Conservation (phyloP, 2,888 invertebrate genomes). For the Agonopterix alstromeriana region DNA sequence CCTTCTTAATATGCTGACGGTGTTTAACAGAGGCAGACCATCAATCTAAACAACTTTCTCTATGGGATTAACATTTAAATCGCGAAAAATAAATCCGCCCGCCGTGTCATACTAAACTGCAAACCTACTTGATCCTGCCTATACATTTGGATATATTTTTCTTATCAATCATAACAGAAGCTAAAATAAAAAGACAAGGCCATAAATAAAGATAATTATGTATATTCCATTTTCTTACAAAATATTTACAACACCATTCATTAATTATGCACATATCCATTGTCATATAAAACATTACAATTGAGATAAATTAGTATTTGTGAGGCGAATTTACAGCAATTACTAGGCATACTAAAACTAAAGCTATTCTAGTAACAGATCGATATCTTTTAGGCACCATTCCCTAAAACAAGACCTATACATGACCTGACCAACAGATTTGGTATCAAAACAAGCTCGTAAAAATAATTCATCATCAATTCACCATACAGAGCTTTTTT, state of each 20-base stretch:
- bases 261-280: conserved; percentile 64
- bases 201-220: conserved; percentile 63
- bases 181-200: background rate
- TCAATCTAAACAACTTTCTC: no score
- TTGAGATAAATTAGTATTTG: conserved; percentile 63
- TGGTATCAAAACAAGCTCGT: conserved; percentile 2
- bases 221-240: conserved; percentile 66
- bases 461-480: no score
- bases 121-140: no score
- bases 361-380: conserved; percentile 53
- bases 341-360: conserved; percentile 33
- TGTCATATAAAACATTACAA: conserved; percentile 70
- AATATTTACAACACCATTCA: conserved; percentile 69
- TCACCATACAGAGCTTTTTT: no score
- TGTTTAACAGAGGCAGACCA: no score
- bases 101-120: no score
- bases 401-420: conserved; percentile 28
- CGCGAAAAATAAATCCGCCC: no score
- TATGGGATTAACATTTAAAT: no score
- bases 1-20: no score
- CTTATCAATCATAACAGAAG: no score
- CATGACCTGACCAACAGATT: conserved; percentile 1
- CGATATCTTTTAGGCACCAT: conserved; percentile 54
- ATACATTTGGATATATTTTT: no score
- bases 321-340: conserved; percentile 59